These are phyloP conservation scores for Enteromius mattozi DNA, from an alignment of 2,797 vertebrate genomes.

Conservation along the genomic window DNA sequence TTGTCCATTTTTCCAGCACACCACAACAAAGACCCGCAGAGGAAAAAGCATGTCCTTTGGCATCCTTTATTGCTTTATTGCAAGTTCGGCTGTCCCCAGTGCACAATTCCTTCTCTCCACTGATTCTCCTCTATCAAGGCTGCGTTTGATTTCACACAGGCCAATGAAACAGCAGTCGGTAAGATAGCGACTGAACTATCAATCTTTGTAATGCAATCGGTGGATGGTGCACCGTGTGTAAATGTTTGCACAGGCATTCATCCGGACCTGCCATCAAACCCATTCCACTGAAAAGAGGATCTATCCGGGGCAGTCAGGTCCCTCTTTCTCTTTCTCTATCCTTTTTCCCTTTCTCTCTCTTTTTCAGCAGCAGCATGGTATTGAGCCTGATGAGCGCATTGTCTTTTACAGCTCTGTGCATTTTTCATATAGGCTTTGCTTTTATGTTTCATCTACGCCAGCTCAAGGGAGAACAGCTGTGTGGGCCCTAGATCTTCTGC, in stretches of 20 bases:
- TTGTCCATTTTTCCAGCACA: constrained; percentile 45
- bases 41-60: constrained; percentile 64
- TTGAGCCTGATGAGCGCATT: constrained; percentile 73
- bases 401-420: constrained; percentile 82
- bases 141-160: constrained; percentile 77
- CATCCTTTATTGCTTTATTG: constrained; percentile 61
- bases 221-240: constrained; percentile 76
- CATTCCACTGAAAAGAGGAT: constrained; percentile 74
- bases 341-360: constrained; percentile 30
- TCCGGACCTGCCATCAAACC: constrained; percentile 79
- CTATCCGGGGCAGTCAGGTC: constrained; percentile 77
- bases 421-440: constrained; percentile 83
- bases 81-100: constrained; percentile 59
- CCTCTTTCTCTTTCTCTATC: constrained; percentile 72
- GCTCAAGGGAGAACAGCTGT: constrained; percentile 83
- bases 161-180: constrained; percentile 78
- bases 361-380: constrained; percentile 75
- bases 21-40: constrained; percentile 35
- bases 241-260: constrained; percentile 82
- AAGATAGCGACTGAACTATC: constrained; percentile 80
- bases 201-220: constrained; percentile 81
- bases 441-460: constrained; percentile 83
- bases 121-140: constrained; percentile 71
- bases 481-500: constrained; percentile 76
- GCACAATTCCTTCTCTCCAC: constrained; percentile 68